Evolutionary conservation across 2,888 invertebrate species (phyloP).

Genomic region (Chymomyza procnemis): DNA sequence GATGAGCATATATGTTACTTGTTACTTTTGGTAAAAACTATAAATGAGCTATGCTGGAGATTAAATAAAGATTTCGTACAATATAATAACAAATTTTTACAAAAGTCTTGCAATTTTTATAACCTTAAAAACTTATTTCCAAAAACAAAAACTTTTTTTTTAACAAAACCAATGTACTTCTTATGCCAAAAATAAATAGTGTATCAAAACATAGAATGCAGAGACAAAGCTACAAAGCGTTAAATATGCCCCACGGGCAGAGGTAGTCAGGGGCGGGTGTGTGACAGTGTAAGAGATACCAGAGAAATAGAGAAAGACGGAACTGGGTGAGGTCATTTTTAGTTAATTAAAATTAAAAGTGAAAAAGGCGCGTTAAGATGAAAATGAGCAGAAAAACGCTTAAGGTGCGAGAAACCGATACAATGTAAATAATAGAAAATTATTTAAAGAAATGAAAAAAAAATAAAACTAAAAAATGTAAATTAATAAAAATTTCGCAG

Average conservation of each 20-base stretch:
- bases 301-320: not conserved
- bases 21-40: too few relatives aligned
- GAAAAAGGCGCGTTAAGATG: slow-evolving; percentile 62
- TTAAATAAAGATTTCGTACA: too few relatives aligned
- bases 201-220: too few relatives aligned
- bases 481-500: not conserved
- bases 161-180: too few relatives aligned
- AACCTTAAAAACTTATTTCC: too few relatives aligned
- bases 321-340: slow-evolving; percentile 39
- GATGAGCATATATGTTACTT: too few relatives aligned
- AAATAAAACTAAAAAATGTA: not conserved
- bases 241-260: not conserved
- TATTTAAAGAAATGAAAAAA: not conserved
- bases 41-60: too few relatives aligned
- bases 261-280: not conserved
- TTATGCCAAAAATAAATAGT: too few relatives aligned
- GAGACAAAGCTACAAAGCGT: not conserved
- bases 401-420: slow-evolving; percentile 26
- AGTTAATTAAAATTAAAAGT: slow-evolving; percentile 72
- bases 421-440: slow-evolving; percentile 22
- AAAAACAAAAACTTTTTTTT: too few relatives aligned
- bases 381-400: slow-evolving; percentile 47
- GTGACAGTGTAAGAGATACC: not conserved
- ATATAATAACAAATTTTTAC: too few relatives aligned
- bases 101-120: too few relatives aligned